Percentiles rank a stretch among this genome's conserved stretches.
These are phyloP conservation scores for Aphaenogaster rudis DNA, from an alignment of 1,140 invertebrate species.

Conservation along the genomic window DNA sequence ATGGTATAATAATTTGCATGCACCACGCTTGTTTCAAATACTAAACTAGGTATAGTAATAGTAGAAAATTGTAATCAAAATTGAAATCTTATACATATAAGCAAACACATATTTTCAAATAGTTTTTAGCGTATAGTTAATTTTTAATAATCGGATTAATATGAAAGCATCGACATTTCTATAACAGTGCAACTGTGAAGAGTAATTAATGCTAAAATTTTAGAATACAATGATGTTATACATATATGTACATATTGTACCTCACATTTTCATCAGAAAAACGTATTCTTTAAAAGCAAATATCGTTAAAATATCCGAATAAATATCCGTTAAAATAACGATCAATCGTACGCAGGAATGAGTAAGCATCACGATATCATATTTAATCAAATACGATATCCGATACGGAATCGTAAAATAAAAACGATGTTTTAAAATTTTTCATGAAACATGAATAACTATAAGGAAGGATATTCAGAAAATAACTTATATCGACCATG, in stretches of 20 bases:
- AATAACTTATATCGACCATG: neutral
- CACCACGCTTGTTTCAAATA: neutral
- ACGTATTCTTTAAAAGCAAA: constrained; percentile 25
- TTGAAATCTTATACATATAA: neutral
- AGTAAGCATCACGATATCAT: constrained; percentile 19
- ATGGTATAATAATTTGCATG: neutral
- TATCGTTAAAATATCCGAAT: constrained; percentile 8
- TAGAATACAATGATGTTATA: neutral
- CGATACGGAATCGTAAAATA: neutral
- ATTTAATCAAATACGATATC: constrained; percentile 41
- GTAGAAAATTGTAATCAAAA: neutral
- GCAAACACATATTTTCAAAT: too few relatives aligned
- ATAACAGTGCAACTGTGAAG: neutral
- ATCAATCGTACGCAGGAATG: neutral
- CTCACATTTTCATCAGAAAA: neutral
- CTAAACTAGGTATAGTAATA: neutral
- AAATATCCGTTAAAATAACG: neutral
- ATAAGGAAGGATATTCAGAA: neutral
- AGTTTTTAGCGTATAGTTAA: neutral
- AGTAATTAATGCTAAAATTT: neutral
- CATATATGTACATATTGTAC: neutral
- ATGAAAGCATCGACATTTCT: neutral
- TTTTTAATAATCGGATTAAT: neutral
- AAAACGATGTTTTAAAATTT: constrained; percentile 4
- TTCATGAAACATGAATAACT: neutral